These are phyloP conservation scores for Fragum whitleyi DNA, from an alignment of 2,888 invertebrate species.

Conservation along the genomic window DNA sequence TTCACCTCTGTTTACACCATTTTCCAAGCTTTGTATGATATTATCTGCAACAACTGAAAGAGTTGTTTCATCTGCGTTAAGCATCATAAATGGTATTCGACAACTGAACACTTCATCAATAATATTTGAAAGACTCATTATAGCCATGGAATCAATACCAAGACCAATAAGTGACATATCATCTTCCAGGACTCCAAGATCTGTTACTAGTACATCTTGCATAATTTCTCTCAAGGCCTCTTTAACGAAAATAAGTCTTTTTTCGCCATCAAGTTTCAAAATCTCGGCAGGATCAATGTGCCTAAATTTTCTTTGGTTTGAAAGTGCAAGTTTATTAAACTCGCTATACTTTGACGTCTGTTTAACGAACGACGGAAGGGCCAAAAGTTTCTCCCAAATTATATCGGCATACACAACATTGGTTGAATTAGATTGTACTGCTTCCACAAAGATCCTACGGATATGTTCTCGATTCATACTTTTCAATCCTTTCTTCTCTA, in stretches of 20 bases:
- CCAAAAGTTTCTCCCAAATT: constrained; percentile 36
- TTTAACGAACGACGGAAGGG: constrained; percentile 22
- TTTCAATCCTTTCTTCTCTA: constrained; percentile 44
- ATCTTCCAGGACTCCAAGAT: background rate
- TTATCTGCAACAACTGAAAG: background rate
- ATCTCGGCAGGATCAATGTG: background rate
- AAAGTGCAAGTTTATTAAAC: background rate
- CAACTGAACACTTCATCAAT: constrained; percentile 10
- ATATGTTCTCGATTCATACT: constrained; percentile 38
- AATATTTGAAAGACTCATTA: constrained; percentile 20
- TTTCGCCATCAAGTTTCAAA: background rate
- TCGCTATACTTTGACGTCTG: constrained; percentile 7
- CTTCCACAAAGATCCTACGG: constrained; percentile 32
- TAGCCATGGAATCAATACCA: constrained; percentile 30
- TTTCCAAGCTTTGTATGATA: background rate
- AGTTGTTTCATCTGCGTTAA: constrained; percentile 4
- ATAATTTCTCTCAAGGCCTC: background rate
- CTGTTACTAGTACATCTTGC: background rate
- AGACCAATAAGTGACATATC: background rate
- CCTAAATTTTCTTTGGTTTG: background rate
- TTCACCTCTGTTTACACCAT: background rate
- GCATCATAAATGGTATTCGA: constrained; percentile 10
- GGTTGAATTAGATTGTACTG: constrained; percentile 28
- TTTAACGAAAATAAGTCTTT: background rate
- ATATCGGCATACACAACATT: constrained; percentile 43